A percentile compares a stretch with the other conserved stretches of the same genome.
These are phyloP conservation scores for Toxotes jaculatrix DNA, from an alignment of 2,113 vertebrate species.

Conservation along the genomic window DNA sequence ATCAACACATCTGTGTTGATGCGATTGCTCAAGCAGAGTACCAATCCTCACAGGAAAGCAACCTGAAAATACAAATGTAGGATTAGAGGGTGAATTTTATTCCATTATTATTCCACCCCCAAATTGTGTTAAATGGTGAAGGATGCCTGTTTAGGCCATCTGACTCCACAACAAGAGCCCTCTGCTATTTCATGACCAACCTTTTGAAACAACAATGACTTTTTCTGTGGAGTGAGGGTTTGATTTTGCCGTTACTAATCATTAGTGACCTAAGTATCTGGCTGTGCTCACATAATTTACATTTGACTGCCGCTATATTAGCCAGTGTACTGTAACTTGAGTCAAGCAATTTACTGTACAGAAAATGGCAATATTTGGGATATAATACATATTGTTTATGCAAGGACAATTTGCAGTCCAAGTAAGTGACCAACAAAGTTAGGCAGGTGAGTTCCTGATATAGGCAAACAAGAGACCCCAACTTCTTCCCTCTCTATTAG, in stretches of 20 bases:
- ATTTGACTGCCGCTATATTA: not conserved
- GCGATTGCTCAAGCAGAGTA: constrained; percentile 1
- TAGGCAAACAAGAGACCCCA: not conserved
- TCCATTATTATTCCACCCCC: not conserved
- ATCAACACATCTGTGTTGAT: constrained; percentile 7
- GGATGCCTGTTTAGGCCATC: not conserved
- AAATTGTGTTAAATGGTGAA: not conserved
- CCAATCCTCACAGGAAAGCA: not conserved
- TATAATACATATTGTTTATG: too few relatives aligned
- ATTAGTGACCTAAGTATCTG: not conserved
- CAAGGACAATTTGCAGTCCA: too few relatives aligned
- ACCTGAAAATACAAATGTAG: constrained; percentile 4
- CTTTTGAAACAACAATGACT: not conserved
- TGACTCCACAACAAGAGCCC: not conserved
- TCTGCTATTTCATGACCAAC: not conserved
- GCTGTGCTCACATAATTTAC: not conserved
- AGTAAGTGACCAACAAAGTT: too few relatives aligned
- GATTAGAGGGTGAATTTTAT: not conserved
- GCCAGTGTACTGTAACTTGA: too few relatives aligned
- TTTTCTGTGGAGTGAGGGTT: not conserved
- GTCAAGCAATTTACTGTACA: too few relatives aligned
- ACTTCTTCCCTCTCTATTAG: not conserved
- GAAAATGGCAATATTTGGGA: too few relatives aligned
- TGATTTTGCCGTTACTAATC: not conserved
- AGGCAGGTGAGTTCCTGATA: too few relatives aligned